Evolutionary conservation across 2,797 vertebrate species (phyloP), one percentile per base, ranked within the genome.

Genomic region (Lepidocolaptes lacrymiger): DNA sequence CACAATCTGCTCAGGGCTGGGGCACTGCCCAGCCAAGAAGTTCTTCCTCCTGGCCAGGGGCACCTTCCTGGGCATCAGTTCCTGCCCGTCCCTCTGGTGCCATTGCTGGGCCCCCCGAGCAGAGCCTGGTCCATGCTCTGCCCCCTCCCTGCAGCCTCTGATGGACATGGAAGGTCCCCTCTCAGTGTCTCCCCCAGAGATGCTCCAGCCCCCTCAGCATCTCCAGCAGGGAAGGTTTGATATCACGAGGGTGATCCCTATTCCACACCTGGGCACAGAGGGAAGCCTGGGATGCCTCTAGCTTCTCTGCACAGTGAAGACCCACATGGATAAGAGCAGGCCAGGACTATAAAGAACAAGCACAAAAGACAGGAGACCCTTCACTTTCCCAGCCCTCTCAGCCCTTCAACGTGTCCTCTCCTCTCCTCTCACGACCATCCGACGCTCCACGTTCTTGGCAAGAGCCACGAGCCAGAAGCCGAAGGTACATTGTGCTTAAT

Each of bases 241-340:
- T 14, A n/a, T 44, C 43, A 4, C 0, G 14, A 56, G 7, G 2
- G 9, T 7, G 16, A 7, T 9, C 7, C 0, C 0, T 5, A 8
- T 13, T 32, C 75, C 54, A 37, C 14, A 16, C 9, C 3, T 22
- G 39, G 49, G 19, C 55, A 15, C 14, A 16, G 51, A 69, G n/a
- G 12, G 27, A 77, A 63, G 2, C 2, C 48, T 36, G 68, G 62
- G 34, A 16, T 63, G 59, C 17, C 4, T 2, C 17, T 43, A 27
- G 7, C 28, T 39, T 24, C 18, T 2, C 30, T 43, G 44, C 13
- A 36, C 17, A 43, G 8, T 0, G 26, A 63, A 54, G 11, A 14
- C 5, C 23, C 48, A 6, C 0, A 0, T 0, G 30, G 27, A 10
- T 4, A 9, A 58, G 37, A 66, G 12, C 22, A 41, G 63, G 39